Percentiles rank a stretch among this genome's conserved stretches.
Evolutionary conservation across 2,888 invertebrate genomes (phyloP).

Genomic region (Acronicta aceris): DNA sequence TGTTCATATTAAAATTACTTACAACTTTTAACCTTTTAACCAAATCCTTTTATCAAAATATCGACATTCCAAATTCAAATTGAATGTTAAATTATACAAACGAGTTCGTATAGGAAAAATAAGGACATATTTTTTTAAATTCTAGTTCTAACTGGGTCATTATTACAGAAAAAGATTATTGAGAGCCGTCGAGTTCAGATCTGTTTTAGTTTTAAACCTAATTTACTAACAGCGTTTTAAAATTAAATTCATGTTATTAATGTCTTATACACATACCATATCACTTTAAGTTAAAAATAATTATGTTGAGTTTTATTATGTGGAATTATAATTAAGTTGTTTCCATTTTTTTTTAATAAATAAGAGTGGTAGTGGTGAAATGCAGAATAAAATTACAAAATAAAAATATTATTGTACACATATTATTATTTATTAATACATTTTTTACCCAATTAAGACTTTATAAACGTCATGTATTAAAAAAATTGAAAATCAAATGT

Average conservation of each 20-base stretch:
- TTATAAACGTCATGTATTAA: no score
- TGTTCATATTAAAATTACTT: not conserved
- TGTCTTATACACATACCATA: slow-evolving; percentile 17
- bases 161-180: slow-evolving; percentile 44
- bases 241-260: slow-evolving; percentile 35
- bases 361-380: no score
- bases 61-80: not conserved
- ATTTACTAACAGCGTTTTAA: slow-evolving; percentile 39
- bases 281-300: slow-evolving; percentile 3
- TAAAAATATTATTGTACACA: no score
- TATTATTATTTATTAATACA: no score
- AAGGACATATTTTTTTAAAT: slow-evolving; percentile 20
- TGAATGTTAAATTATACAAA: slow-evolving; percentile 1
- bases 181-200: slow-evolving; percentile 39
- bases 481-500: no score
- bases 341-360: no score
- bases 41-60: not conserved
- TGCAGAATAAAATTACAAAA: no score
- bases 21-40: no score
- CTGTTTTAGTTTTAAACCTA: slow-evolving; percentile 45
- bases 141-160: slow-evolving; percentile 32
- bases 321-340: no score
- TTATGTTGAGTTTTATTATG: no score
- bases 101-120: not conserved
- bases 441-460: no score